Percentiles rank a stretch among this genome's conserved stretches.
Evolutionary conservation across 2,888 invertebrate genomes (phyloP).

Genomic region (Apodemia hepburni): DNA sequence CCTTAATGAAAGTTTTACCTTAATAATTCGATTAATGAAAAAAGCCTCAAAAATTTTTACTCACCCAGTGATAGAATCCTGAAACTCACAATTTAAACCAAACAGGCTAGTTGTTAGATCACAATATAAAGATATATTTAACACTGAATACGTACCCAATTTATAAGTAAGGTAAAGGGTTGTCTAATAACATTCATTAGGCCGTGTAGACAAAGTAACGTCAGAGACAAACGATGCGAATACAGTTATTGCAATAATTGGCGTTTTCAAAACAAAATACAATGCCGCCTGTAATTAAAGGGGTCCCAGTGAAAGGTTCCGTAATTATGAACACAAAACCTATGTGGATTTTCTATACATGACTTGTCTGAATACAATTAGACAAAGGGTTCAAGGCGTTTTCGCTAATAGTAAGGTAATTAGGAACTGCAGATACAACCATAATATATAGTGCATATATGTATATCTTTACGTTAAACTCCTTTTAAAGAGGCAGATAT

Average conservation of each 20-base stretch:
- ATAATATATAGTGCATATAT: too few relatives aligned
- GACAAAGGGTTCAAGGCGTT: slow-evolving; percentile 20
- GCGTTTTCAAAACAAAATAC: slow-evolving; percentile 55
- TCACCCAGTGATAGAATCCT: too few relatives aligned
- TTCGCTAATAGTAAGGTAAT: neutral
- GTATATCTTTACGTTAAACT: too few relatives aligned
- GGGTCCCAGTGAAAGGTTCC: slow-evolving; percentile 60
- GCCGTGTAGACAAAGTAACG: slow-evolving; percentile 39
- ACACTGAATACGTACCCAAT: neutral
- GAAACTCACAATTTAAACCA: too few relatives aligned
- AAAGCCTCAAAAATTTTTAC: too few relatives aligned
- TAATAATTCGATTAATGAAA: too few relatives aligned
- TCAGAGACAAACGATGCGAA: slow-evolving; percentile 48
- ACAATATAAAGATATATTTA: neutral
- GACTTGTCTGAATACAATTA: slow-evolving; percentile 24
- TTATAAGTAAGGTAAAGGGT: slow-evolving; percentile 25
- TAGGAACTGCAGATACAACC: neutral
- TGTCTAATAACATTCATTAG: slow-evolving; percentile 42
- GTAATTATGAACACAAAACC: slow-evolving; percentile 50
- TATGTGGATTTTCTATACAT: slow-evolving; percentile 31
- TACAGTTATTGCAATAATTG: slow-evolving; percentile 68
- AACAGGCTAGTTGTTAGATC: too few relatives aligned
- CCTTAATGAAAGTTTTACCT: too few relatives aligned
- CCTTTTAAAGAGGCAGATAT: too few relatives aligned
- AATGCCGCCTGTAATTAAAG: slow-evolving; percentile 44